These are phyloP conservation scores for Mycetomoellerius zeteki DNA, from an alignment of 1,140 invertebrate genomes.

Conservation along the genomic window DNA sequence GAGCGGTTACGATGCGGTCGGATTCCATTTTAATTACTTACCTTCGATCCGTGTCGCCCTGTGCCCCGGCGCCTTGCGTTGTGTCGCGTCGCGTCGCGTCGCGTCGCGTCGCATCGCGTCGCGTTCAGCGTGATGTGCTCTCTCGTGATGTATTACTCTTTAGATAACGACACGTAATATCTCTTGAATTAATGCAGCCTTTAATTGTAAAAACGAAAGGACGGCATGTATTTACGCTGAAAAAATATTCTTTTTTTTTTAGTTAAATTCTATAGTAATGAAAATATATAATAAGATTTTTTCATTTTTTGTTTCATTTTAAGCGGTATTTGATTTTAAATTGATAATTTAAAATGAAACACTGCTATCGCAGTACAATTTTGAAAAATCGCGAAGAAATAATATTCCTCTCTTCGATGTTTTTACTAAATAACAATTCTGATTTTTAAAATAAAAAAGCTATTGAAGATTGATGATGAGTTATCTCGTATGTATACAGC, in stretches of 20 bases:
- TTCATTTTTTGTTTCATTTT: not conserved
- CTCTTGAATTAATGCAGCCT: not conserved
- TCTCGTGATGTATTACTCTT: conserved; percentile 9
- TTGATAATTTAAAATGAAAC: not conserved
- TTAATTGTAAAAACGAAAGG: not conserved
- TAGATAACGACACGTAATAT: not conserved
- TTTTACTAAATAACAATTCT: conserved; percentile 10
- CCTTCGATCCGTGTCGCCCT: conserved; percentile 45
- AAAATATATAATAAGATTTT: not conserved
- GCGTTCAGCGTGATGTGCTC: not conserved
- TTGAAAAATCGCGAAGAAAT: not conserved
- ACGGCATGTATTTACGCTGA: not conserved
- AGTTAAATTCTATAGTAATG: conserved; percentile 5
- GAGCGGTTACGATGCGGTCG: conserved; percentile 63
- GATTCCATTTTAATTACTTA: conserved; percentile 85
- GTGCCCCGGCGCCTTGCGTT: not conserved
- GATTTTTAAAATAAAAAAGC: not conserved
- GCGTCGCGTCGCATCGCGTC: not conserved
- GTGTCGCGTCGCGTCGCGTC: not conserved
- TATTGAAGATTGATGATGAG: not conserved
- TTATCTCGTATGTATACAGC: not conserved
- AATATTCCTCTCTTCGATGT: not conserved
- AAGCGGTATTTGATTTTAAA: not conserved
- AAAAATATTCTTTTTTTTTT: not conserved
- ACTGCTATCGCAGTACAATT: not conserved